Percentiles rank a stretch among this genome's conserved stretches.
Evolutionary conservation across 2,888 invertebrate species (phyloP).

Genomic region (Chrysina gloriosa): DNA sequence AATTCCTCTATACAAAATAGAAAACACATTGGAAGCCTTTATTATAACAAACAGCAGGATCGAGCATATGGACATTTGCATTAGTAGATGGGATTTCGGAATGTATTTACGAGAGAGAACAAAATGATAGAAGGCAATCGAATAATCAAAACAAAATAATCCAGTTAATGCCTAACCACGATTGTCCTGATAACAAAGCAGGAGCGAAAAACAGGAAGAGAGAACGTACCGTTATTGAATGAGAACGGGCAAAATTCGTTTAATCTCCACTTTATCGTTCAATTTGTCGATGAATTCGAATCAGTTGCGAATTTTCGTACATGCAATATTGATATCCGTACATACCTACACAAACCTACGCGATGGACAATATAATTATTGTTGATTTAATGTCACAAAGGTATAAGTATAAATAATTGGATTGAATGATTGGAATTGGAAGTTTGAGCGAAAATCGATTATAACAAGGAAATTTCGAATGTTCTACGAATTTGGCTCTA

Average conservation of each 20-base stretch:
- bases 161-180: background rate
- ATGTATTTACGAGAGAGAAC: background rate
- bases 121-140: background rate
- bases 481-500: no score
- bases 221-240: background rate
- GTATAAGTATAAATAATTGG: background rate
- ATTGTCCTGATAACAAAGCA: background rate
- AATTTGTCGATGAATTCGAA: background rate
- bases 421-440: no score
- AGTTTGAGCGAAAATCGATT: no score
- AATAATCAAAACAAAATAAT: conserved; percentile 2
- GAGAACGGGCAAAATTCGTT: background rate
- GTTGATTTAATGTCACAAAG: background rate
- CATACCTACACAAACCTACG: background rate
- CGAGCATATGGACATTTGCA: background rate
- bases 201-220: no score
- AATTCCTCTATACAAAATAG: no score
- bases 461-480: no score
- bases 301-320: background rate
- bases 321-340: background rate
- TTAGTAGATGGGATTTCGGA: background rate
- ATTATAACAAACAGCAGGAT: background rate
- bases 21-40: no score
- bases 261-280: conserved; percentile 11
- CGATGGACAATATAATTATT: background rate